These are phyloP conservation scores for Tyrannus savana DNA, from an alignment of 2,113 vertebrate genomes.

Conservation along the genomic window DNA sequence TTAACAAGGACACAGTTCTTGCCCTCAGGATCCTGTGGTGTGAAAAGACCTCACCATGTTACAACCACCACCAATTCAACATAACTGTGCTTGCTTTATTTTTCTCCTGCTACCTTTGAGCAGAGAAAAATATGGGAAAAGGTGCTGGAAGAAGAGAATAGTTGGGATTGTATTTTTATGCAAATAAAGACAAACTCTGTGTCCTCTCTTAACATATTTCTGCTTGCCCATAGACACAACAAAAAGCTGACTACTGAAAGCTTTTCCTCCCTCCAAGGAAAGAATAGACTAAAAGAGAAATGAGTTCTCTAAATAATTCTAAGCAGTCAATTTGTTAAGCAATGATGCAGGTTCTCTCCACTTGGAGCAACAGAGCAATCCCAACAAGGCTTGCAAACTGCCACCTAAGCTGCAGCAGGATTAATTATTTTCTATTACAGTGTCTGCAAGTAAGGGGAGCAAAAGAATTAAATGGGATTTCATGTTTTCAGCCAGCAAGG, in stretches of 20 bases:
- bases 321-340: conserved; percentile 56
- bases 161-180: conserved; percentile 60
- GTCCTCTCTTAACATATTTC: not conserved
- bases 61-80: not conserved
- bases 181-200: conserved; percentile 55
- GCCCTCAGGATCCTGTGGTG: not conserved
- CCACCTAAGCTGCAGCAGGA: not conserved
- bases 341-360: not conserved
- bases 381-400: not conserved
- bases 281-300: conserved; percentile 50
- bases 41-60: not conserved
- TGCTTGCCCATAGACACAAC: not conserved
- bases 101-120: not conserved
- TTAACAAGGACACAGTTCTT: not conserved
- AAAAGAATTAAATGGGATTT: conserved; percentile 28
- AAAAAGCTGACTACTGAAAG: conserved; percentile 20
- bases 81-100: not conserved
- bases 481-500: not conserved
- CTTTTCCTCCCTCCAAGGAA: conserved; percentile 15
- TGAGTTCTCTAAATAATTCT: conserved; percentile 23
- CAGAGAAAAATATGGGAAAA: conserved; percentile 6
- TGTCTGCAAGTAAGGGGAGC: not conserved
- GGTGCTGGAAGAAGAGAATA: not conserved
- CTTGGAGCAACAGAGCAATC: conserved; percentile 1
- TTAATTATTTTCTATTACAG: conserved; percentile 36